Evolutionary conservation across 2,797 vertebrate genomes (phyloP).

Genomic region (Tadarida brasiliensis): DNA sequence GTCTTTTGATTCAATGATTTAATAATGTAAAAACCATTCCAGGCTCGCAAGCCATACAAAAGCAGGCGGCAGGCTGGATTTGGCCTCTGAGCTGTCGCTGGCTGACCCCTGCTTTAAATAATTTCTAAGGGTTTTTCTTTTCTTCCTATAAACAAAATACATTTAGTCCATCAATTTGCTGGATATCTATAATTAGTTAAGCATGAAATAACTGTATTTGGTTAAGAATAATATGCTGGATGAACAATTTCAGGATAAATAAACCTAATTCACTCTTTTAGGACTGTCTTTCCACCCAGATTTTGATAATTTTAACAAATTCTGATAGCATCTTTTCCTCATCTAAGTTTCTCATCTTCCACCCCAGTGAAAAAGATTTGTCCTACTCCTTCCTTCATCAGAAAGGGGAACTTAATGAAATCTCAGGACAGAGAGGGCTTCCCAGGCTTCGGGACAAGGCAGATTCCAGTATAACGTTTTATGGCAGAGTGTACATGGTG

Average conservation of each 20-base stretch:
- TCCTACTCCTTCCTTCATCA: not conserved
- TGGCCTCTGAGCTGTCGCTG: not conserved
- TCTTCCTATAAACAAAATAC: not conserved
- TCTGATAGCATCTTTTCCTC: not conserved
- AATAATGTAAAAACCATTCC: not conserved
- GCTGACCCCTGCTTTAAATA: not conserved
- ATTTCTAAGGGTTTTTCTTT: not conserved
- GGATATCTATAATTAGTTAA: constrained; percentile 1
- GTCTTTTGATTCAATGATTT: not conserved
- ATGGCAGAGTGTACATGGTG: not conserved
- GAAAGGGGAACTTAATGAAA: not conserved
- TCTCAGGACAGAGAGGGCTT: not conserved
- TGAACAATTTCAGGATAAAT: not conserved
- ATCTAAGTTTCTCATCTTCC: not conserved
- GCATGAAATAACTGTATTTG: not conserved
- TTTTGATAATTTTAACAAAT: constrained; percentile 4
- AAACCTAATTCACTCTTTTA: not conserved
- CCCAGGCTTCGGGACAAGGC: not conserved
- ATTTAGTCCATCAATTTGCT: not conserved
- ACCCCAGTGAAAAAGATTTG: not conserved
- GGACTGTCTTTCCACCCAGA: not conserved
- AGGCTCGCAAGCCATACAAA: not conserved
- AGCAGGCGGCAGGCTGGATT: not conserved
- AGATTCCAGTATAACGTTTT: not conserved
- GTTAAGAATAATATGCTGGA: not conserved